These are phyloP conservation scores for Drosophila quinaria DNA, from an alignment of 2,888 invertebrate species.

Conservation along the genomic window DNA sequence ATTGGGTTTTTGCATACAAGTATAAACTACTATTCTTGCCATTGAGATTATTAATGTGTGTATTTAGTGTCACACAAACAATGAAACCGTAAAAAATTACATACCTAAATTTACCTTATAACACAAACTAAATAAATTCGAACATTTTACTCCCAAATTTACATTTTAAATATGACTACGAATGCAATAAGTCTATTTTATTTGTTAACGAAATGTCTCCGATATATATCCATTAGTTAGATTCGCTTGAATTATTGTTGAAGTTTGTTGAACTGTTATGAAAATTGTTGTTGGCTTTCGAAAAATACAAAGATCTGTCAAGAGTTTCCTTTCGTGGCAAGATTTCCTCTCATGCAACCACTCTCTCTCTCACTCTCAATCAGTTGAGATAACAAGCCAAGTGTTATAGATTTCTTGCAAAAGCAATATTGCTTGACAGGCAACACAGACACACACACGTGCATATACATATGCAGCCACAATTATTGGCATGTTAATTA, in stretches of 20 bases:
- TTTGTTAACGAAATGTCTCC: slow-evolving; percentile 1
- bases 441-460: slow-evolving; percentile 13
- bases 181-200: neutral
- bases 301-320: slow-evolving; percentile 38
- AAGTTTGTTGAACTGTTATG: slow-evolving; percentile 33
- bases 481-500: slow-evolving; percentile 84
- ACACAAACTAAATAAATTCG: too few relatives aligned
- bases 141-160: too few relatives aligned
- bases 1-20: neutral
- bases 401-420: slow-evolving; percentile 59
- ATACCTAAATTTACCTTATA: too few relatives aligned
- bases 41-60: neutral
- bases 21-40: neutral
- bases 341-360: slow-evolving; percentile 25
- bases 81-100: too few relatives aligned
- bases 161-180: neutral
- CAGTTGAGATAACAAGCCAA: slow-evolving; percentile 31
- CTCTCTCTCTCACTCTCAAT: slow-evolving; percentile 3
- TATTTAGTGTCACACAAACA: too few relatives aligned
- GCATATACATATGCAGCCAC: slow-evolving; percentile 41
- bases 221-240: slow-evolving; percentile 17
- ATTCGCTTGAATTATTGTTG: slow-evolving; percentile 5
- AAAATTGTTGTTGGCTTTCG: slow-evolving; percentile 37
- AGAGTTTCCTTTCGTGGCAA: slow-evolving; percentile 46
- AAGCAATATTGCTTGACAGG: slow-evolving; percentile 53